Base-by-base conservation (phyloP, 2,113 vertebrate genomes). In the Suricata suricatta region DNA sequence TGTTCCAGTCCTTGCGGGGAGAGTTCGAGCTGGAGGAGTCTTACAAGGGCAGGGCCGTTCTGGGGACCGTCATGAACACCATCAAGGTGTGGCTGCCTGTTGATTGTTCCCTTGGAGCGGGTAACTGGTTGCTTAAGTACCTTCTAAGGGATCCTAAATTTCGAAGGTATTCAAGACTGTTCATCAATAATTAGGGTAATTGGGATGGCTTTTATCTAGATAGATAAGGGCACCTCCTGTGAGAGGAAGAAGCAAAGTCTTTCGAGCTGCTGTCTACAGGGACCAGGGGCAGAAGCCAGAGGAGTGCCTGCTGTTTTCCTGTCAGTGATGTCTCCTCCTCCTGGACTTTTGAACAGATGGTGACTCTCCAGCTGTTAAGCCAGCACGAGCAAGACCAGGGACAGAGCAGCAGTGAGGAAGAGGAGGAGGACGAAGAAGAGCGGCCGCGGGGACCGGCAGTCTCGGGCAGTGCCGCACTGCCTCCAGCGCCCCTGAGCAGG, bases 1-100 rank as follows among this genome's bases (percentile, higher is more conserved):
- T 99, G 5, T 99, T 99, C 96, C 99, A 99, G 12, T 99, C 99
- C 12, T 98, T 99, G 85, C 98, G 99, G 27, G 99, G 98, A 19
- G 99, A 99, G 97, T 99, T 99, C 96, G 99, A 99, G 66, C 98
- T 99, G 95, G 98, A 98, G 1, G 99, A 99, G 72, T 98, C 98
- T 0, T 99, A 99, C 97, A 98, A 97, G 0, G 99, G 99, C 93
- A 99, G 99, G 97, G 98, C 98, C 1, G 98, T 99, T 47, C 98
- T 99, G 69, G 98, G 98, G 0, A 96, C 99, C 6, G 99, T 99
- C 25, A 99, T 99, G 98, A 99, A 96, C 33, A 99, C 99, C 1
- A 99, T 99, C 96, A 99, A 99, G 99, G 99, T 99, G 98, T 44
- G 7, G 35, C 19, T 4, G 2, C 16, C 83, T 64, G 7, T 16